Percentiles rank a stretch among this genome's conserved stretches.
These are phyloP conservation scores for Drosophila pruinosa DNA, from an alignment of 1,140 invertebrate genomes.

Conservation along the genomic window DNA sequence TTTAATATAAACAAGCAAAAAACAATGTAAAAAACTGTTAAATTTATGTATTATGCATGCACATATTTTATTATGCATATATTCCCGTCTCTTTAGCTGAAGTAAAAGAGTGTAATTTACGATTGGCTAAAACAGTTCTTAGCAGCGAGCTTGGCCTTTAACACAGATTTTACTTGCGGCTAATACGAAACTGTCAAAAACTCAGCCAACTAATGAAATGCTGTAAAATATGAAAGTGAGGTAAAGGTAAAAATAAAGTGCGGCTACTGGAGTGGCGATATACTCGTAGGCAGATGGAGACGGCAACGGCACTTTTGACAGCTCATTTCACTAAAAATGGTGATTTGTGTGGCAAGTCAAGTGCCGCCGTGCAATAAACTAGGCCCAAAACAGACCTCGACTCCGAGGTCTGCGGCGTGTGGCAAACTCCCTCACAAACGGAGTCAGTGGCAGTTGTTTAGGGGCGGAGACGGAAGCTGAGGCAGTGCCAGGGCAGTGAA, in stretches of 20 bases:
- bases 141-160: neutral
- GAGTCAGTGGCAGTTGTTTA: neutral
- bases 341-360: constrained; percentile 56
- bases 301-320: constrained; percentile 49
- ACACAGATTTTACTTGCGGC: neutral
- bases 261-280: constrained; percentile 7
- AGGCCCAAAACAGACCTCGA: constrained; percentile 5
- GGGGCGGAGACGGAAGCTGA: neutral
- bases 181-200: constrained; percentile 4
- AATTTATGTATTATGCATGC: too few species aligned
- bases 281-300: neutral
- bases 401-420: neutral
- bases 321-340: constrained; percentile 61
- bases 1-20: too few species aligned
- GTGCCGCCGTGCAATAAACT: constrained; percentile 39
- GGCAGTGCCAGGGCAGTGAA: constrained; percentile 5
- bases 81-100: too few species aligned
- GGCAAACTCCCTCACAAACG: neutral
- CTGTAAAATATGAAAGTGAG: constrained; percentile 6
- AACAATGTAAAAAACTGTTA: too few species aligned
- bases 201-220: constrained; percentile 5
- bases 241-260: neutral
- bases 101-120: too few species aligned
- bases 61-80: too few species aligned
- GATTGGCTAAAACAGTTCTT: too few species aligned